phyloP scores from a whole-genome alignment of 2,888 invertebrate species.

The Gerris lacustris region DNA sequence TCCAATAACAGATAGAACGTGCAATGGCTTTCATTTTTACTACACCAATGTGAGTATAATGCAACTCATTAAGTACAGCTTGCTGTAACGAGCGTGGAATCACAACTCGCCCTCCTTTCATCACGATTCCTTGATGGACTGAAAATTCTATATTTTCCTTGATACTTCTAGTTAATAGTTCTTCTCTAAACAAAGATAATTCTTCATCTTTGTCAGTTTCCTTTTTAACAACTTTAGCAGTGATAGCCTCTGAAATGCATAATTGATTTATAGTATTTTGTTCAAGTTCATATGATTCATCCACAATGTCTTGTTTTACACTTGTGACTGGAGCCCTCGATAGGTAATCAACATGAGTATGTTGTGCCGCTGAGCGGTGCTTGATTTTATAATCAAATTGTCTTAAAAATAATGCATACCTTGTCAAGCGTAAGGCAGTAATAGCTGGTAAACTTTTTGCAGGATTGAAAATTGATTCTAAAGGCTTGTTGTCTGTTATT shows the following conservation, averaged over 20 bases:
- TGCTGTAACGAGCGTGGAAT: slow-evolving; percentile 22
- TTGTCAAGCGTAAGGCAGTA: neutral
- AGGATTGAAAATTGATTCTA: slow-evolving; percentile 14
- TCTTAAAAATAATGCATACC: neutral
- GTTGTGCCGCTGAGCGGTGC: neutral
- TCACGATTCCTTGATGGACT: slow-evolving; percentile 17
- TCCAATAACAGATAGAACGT: slow-evolving; percentile 30
- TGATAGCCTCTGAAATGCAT: no score
- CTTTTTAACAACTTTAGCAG: slow-evolving; percentile 11
- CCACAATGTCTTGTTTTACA: no score
- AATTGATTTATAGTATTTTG: no score
- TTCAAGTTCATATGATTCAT: neutral
- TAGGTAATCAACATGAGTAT: neutral
- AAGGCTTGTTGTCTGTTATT: slow-evolving; percentile 14
- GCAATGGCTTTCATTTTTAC: slow-evolving; percentile 31
- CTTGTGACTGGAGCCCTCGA: neutral
- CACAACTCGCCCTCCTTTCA: slow-evolving; percentile 18
- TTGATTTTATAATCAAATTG: neutral
- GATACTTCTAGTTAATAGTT: neutral
- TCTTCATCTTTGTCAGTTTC: no score
- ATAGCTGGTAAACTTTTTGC: slow-evolving; percentile 9
- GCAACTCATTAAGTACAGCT: slow-evolving; percentile 28
- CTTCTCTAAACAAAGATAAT: slow-evolving; percentile 6
- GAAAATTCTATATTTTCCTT: neutral
- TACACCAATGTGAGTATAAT: slow-evolving; percentile 29